Evolutionary conservation across 2,113 vertebrate species (phyloP), one percentile per base, ranked within the genome.

Genomic region (Erythrocercus mccallii): DNA sequence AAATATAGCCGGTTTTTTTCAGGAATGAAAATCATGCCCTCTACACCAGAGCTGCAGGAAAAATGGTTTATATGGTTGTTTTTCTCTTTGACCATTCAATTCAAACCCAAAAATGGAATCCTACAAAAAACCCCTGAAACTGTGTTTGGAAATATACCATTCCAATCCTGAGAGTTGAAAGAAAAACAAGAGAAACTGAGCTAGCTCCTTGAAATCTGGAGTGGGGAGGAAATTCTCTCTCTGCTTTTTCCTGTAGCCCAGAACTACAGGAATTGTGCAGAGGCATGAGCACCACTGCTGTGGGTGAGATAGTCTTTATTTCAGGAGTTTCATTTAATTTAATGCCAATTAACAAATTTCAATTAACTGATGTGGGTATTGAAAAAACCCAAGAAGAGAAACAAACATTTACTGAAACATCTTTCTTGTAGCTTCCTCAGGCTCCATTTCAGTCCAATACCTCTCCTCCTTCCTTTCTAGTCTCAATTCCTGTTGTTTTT

Each of bases 21-120:
- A 35, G 56, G 50, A 91, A 40, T 3, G 1, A 25, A 70, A 79
- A 88, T 22, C 7, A 22, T 48, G 33, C 12, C 33, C 25, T 60
- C 37, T 30, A 73, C 7, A 47, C 45, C n/a, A 54, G 35, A 50
- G 7, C 48, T 50, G 33, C 45, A 66, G 0, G 0, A 65, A 56
- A 80, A 72, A 51, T 12, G 12, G 18, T 30, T 72, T 56, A 56
- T 40, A 23, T 47, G 24, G 21, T n/a, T 85, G 10, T 30, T 79
- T 74, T 90, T 90, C 42, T 70, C 37, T 85, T 92, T 74, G 56
- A 74, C 25, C 23, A 30, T 62, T 81, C 42, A 87, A 54, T 37
- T 85, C 15, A 44, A 83, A 72, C 16, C 5, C 12, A 69, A 20
- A 50, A 77, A 70, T 15, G 9, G 6, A 90, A 64, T 13, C 13